Evolutionary conservation across 2,797 vertebrate genomes (phyloP).

Genomic region (Gallinago stenura): DNA sequence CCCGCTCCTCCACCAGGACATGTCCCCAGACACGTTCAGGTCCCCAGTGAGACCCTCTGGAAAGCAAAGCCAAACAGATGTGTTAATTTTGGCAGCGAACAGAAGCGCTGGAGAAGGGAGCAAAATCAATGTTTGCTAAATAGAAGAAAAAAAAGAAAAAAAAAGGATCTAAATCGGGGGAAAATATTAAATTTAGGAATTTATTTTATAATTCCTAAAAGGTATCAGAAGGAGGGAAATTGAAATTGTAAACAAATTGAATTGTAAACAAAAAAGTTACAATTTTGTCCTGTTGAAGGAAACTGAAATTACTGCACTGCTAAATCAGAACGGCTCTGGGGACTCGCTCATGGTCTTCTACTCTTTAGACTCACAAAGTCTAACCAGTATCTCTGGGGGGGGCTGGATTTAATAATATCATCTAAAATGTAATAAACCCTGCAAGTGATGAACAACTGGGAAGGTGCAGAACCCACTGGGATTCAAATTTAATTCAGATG

Average conservation of each 20-base stretch:
- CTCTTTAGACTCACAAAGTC: background rate
- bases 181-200: background rate
- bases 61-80: background rate
- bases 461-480: slow-evolving; percentile 37
- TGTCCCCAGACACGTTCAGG: accelerated
- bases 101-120: background rate
- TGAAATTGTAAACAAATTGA: background rate
- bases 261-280: background rate
- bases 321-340: background rate
- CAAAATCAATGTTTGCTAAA: slow-evolving; percentile 53
- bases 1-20: too few relatives aligned
- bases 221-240: background rate
- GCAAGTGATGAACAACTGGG: slow-evolving; percentile 66
- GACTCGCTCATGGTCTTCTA: background rate
- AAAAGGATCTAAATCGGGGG: background rate
- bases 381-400: background rate
- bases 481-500: slow-evolving; percentile 68
- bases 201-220: slow-evolving; percentile 16
- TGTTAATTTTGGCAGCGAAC: background rate
- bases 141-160: background rate
- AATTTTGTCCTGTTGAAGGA: background rate
- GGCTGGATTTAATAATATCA: slow-evolving; percentile 47
- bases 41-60: background rate
- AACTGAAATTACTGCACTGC: background rate
- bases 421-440: slow-evolving; percentile 61